Base-by-base conservation (phyloP, 2,113 vertebrate genomes). In the Chloroceryle aenea region DNA sequence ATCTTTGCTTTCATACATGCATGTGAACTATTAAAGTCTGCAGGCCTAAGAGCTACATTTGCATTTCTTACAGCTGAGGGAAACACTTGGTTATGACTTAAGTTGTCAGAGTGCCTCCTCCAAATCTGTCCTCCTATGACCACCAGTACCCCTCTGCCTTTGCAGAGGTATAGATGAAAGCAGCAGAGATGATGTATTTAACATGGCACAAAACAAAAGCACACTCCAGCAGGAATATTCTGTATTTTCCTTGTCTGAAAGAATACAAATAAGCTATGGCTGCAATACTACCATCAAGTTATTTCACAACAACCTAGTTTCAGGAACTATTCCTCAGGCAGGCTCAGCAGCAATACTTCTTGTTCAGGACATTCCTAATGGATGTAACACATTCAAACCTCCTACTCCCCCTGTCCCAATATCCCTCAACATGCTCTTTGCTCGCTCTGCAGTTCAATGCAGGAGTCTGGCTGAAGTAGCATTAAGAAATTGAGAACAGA, bases 271-370 rank as follows among this genome's bases (percentile, higher is more conserved):
- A 52, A 71, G 25, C 16, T 10, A 7, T 4, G 7, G 25, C 50
- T 91, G 63, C 43, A 83, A 83, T 50, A 74, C 29, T 7, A 94
- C 42, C 6, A 94, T 38, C 43, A 43, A 85, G 32, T 67, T 40
- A 72, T 86, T 95, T 94, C 52, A 61, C 48, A 92, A 89, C 27
- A 87, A 88, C 78, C 55, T 43, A 36, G 47, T 78, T 92, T 83
- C 77, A 40, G 36, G 27, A 91, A 42, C 75, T 48, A 85, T 43
- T 86, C 83, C 74, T 81, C 76, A 74, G 80, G 40, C 92, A 94
- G 43, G 43, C 29, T 47, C 61, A 92, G 63, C 72, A 89, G 88
- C 79, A 90, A 47, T 56, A 88, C 47, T 77, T 58, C 80, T 71
- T 77, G 63, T 59, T 88, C 56, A 84, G 72, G 85, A 83, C 76